These are phyloP conservation scores for Onychostruthus taczanowskii DNA, from an alignment of 2,113 vertebrate species.

Conservation along the genomic window DNA sequence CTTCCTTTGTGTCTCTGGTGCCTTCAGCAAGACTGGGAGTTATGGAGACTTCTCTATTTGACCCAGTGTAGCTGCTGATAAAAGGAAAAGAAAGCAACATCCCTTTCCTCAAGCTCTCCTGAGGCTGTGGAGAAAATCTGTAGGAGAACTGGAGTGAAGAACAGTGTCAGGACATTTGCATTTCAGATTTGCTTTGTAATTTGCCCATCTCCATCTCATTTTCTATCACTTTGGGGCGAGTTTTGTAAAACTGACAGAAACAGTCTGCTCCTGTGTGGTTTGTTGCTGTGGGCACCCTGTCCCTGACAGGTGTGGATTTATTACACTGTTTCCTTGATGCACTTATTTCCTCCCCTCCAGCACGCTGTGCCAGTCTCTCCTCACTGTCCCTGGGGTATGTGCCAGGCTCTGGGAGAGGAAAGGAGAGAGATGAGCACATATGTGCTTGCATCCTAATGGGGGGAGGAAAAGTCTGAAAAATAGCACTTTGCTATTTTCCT, in stretches of 20 bases:
- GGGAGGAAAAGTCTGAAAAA: background rate
- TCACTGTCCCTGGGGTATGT: fast-evolving
- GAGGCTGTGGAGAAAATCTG: background rate
- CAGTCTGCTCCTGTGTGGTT: background rate
- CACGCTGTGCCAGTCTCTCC: background rate
- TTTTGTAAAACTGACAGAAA: background rate
- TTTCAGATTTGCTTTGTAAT: background rate
- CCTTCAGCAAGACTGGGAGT: fast-evolving
- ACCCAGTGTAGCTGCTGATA: background rate
- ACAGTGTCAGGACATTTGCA: background rate
- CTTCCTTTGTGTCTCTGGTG: background rate
- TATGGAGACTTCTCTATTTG: background rate
- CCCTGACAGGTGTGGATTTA: slow-evolving; percentile 30
- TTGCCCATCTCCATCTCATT: background rate
- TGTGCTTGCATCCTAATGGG: background rate
- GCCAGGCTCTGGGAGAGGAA: background rate
- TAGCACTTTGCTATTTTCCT: background rate
- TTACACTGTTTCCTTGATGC: background rate
- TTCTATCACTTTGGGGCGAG: background rate
- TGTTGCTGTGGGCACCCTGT: slow-evolving; percentile 2
- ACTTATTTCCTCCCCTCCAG: background rate
- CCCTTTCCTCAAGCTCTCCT: background rate
- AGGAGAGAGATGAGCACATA: background rate
- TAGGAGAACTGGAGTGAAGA: background rate
- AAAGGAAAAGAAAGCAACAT: background rate